phyloP scores from a whole-genome alignment of 2,888 invertebrate genomes.

The Scelioninae gen. 2 region DNA sequence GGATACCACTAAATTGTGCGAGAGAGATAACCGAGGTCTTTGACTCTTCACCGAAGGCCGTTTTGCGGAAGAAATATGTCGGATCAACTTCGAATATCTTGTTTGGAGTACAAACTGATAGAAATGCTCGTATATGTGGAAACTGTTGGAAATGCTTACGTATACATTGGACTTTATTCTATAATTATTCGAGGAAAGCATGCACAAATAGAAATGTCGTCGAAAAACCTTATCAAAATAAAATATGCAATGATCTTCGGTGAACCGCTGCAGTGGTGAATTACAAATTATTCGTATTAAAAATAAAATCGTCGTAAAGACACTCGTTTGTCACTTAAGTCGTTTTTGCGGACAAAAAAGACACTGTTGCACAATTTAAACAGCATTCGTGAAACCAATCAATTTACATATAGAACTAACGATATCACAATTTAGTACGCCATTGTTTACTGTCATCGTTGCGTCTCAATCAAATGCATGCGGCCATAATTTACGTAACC shows the following conservation, averaged over 20 bases:
- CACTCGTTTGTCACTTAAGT: too few species aligned
- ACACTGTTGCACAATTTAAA: constrained; percentile 8
- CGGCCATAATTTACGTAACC: constrained; percentile 39
- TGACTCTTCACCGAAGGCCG: too few species aligned
- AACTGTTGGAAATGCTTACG: too few species aligned
- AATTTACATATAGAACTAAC: constrained; percentile 26
- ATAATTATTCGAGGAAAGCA: too few species aligned
- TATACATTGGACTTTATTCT: too few species aligned
- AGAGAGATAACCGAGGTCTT: too few species aligned
- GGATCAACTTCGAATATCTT: constrained; percentile 56
- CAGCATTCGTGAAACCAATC: constrained; percentile 31
- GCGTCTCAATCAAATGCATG: constrained; percentile 32
- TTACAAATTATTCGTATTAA: too few species aligned
- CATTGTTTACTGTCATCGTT: constrained; percentile 24
- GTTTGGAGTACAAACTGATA: constrained; percentile 47
- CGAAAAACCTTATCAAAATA: too few species aligned
- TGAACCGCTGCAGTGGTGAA: too few species aligned
- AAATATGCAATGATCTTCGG: not conserved
- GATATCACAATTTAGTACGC: constrained; percentile 38
- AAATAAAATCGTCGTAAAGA: too few species aligned
- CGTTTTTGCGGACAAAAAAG: not conserved
- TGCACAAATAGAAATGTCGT: too few species aligned
- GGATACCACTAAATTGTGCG: too few species aligned
- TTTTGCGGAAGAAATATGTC: constrained; percentile 51
- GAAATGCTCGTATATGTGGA: constrained; percentile 51